Percentiles rank a stretch among this genome's conserved stretches.
phyloP scores from a whole-genome alignment of 1,140 invertebrate genomes.

The Drosophila watanabei region DNA sequence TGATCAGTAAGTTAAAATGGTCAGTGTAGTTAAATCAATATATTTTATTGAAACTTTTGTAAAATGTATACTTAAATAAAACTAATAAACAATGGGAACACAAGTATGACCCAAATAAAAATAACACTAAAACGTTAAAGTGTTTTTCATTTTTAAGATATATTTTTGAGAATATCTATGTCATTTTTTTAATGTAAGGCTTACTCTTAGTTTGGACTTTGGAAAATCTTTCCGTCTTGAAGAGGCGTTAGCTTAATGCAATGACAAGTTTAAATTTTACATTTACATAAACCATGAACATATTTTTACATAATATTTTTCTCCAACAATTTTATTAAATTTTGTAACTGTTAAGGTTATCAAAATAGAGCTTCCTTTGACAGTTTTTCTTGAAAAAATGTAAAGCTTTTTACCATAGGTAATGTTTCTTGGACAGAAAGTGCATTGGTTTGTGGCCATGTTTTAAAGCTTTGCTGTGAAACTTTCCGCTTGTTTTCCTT shows the following conservation, averaged over 20 bases:
- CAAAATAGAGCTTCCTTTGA: neutral
- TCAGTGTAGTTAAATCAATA: constrained; percentile 65
- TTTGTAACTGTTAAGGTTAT: neutral
- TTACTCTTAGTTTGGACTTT: neutral
- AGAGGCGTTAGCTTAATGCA: neutral
- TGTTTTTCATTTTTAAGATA: neutral
- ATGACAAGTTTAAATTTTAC: no score
- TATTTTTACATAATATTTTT: neutral
- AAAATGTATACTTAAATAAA: constrained; percentile 65
- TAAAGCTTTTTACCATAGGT: neutral
- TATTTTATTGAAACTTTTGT: constrained; percentile 55
- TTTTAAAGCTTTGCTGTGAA: neutral
- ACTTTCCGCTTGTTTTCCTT: neutral
- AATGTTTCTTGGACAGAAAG: neutral
- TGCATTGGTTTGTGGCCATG: neutral
- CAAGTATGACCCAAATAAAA: constrained; percentile 11
- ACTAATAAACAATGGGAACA: constrained; percentile 22
- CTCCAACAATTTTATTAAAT: neutral
- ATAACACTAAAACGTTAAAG: constrained; percentile 1
- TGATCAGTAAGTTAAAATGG: constrained; percentile 55
- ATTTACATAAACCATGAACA: no score
- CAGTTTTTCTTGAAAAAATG: neutral
- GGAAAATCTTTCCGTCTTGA: neutral
- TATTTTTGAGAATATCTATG: neutral
- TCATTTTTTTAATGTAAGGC: neutral